A percentile compares a stretch with the other conserved stretches of the same genome.
Evolutionary conservation across 2,113 vertebrate genomes (phyloP).

Genomic region (Stigmatopora nigra): DNA sequence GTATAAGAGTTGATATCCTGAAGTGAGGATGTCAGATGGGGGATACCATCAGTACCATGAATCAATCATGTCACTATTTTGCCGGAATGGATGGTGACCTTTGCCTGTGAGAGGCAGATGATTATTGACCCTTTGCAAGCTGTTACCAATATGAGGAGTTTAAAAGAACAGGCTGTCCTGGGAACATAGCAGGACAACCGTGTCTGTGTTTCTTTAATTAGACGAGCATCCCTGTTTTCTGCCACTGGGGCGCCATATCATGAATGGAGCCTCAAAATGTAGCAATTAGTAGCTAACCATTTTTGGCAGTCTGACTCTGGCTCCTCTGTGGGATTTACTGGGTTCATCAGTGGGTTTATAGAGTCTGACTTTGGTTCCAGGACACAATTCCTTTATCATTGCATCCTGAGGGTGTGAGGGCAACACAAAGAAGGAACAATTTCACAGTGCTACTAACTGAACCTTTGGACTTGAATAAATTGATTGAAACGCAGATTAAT

Average conservation of each 20-base stretch:
- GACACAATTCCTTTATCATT: conserved; percentile 45
- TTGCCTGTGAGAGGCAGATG: conserved; percentile 39
- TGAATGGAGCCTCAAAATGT: conserved; percentile 64
- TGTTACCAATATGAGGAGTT: conserved; percentile 41
- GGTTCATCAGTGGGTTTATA: conserved; percentile 68
- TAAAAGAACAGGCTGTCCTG: conserved; percentile 40
- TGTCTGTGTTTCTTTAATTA: conserved; percentile 63
- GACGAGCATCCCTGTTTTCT: conserved; percentile 43
- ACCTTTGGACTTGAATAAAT: conserved; percentile 24
- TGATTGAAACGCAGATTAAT: conserved; percentile 28
- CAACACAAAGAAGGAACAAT: conserved; percentile 42
- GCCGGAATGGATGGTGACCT: conserved; percentile 31
- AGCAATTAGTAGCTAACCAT: conserved; percentile 68
- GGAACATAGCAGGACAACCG: conserved; percentile 58
- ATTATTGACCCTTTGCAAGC: conserved; percentile 44
- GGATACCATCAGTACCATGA: conserved; percentile 52
- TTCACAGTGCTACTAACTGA: conserved; percentile 34
- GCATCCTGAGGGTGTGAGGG: conserved; percentile 55
- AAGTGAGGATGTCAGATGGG: conserved; percentile 57
- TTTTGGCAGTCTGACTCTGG: conserved; percentile 45
- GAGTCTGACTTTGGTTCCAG: conserved; percentile 61
- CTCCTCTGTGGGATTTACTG: conserved; percentile 47
- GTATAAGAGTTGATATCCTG: conserved; percentile 42
- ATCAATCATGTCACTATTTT: conserved; percentile 53
- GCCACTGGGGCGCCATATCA: conserved; percentile 57